Evolutionary conservation across 2,888 invertebrate genomes (phyloP), one percentile per base, ranked within the genome.

Genomic region (Catocala nupta): DNA sequence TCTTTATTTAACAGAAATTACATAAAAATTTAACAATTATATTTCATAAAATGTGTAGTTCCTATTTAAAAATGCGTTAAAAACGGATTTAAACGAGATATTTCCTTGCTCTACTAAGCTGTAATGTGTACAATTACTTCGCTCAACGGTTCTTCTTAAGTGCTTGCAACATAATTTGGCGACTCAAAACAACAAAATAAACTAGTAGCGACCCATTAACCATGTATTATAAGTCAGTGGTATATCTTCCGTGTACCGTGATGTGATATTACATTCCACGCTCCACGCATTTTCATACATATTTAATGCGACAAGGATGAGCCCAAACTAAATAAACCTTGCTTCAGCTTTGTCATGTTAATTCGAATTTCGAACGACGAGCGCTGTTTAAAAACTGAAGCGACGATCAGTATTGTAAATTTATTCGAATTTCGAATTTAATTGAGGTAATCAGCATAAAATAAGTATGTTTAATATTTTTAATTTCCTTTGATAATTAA

Each of bases 331-430:
- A 80, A 80, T 80, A 78, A 80, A 80, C 73, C 73, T 71, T 56
- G 73, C 78, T 77, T 65, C 61, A 71, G 76, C 81, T 83, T 84
- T 83, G 80, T 76, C 67, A 78, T 81, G 80, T 61, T 81, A 84
- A 85, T 83, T 59, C 39, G 5, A 42, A 42, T 52, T 52, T 39
- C 52, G 44, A 36, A 51, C 51, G 12, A 12, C 36, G 34, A 34
- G 7, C 25, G 49, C 36, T 34, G 56, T 68, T 52, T n/a, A 63
- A 76, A 78, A 70, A 51, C 45, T 50, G n/a, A 3, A 47, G 42
- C 33, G 25, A 25, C 25, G 25, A 25, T 25, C 25, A 25, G 25
- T 39, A 39, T 8, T 39, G 36, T 39, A 39, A 25, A 39, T 39
- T 7, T 39, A 9, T 39, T 39, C 9, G 8, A 8, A 8, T 39